Evolutionary conservation across 2,113 vertebrate genomes (phyloP), one percentile per base, ranked within the genome.

Genomic region (Erpornis zantholeuca): DNA sequence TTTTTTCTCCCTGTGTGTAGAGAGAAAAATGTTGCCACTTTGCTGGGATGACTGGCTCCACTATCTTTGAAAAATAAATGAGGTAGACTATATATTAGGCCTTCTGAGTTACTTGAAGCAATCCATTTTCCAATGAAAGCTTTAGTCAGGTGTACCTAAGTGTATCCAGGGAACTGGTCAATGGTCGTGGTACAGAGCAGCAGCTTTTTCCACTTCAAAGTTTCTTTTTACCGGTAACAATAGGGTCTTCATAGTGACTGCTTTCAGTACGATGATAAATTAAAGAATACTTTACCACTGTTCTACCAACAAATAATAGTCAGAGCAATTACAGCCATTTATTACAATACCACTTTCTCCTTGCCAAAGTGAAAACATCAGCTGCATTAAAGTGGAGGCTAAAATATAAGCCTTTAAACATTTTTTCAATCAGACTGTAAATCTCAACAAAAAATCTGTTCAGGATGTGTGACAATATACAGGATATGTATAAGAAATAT

Each of bases 101-200:
- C 52, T 89, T 94, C 70, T 90, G 72, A 88, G 82, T 81, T 96
- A 90, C 82, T n/a, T 90, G 84, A 70, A 92, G 79, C 69, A 94
- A 96, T 96, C 68, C 35, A 95, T 97, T 96, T 97, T 95, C 85
- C 82, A 96, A 63, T 96, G 82, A 97, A 95, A 97, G 76, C 36
- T 89, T 91, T 92, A 95, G 89, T 95, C 91, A 93, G 68, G 89
- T 89, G 86, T 88, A 71, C 91, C 44, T 86, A 75, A 95, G 60
- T 81, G 91, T 88, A 88, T 91, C 90, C 56, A 93, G 66, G 53
- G 65, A 89, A 70, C 61, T 57, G 53, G 84, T 91, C 91, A 90
- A 85, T 52, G 68, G 68, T 70, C 5, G 0, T 80, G 82, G 80
- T 65, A 88, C 28, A 73, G 14, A 95, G 56, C 45, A 77, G 75